Conservation (phyloP, 2,113 vertebrate species). For the Lasiurus borealis region DNA sequence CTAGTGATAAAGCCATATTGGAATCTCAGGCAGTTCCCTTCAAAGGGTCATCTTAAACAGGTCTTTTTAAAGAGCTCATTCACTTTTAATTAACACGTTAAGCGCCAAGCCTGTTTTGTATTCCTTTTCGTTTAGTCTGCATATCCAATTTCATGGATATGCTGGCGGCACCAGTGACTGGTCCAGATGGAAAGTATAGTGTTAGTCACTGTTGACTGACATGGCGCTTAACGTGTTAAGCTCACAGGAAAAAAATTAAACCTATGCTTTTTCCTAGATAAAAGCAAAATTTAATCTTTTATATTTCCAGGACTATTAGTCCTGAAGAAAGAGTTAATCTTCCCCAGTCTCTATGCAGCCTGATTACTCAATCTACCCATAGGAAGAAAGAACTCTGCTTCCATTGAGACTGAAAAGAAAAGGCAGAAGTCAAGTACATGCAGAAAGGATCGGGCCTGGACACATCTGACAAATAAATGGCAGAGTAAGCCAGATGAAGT, state of each 20-base stretch:
- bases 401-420: conserved; percentile 19
- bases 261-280: conserved; percentile 22
- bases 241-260: not conserved
- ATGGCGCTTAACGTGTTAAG: too few relatives aligned
- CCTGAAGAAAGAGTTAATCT: conserved; percentile 38
- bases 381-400: conserved; percentile 26
- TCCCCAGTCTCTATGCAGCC: not conserved
- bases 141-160: too few relatives aligned
- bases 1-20: not conserved
- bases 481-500: not conserved
- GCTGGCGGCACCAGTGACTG: too few relatives aligned
- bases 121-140: too few relatives aligned
- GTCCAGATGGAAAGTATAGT: too few relatives aligned
- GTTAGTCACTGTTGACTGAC: too few relatives aligned
- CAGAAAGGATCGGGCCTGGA: not conserved
- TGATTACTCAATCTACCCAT: conserved; percentile 19
- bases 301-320: not conserved
- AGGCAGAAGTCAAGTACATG: not conserved
- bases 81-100: not conserved
- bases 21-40: not conserved
- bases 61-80: not conserved
- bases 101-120: too few relatives aligned
- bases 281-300: conserved; percentile 51
- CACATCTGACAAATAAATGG: not conserved
- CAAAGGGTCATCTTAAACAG: not conserved